Base-by-base conservation (phyloP, 2,113 vertebrate species). In the Bungarus multicinctus region DNA sequence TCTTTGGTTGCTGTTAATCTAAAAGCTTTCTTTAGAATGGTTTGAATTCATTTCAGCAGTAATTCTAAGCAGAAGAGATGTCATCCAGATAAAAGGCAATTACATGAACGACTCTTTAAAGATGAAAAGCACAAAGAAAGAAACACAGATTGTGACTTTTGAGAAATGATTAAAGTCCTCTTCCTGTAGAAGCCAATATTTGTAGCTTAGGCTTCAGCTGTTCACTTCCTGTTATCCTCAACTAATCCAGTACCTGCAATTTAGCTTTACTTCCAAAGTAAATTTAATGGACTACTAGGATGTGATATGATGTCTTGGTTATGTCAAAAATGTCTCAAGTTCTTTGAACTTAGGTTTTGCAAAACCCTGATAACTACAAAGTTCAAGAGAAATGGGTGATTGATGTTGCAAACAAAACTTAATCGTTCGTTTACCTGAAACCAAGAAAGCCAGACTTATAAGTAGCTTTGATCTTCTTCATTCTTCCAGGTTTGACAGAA, bases 371-470 rank as follows among this genome's bases (percentile, higher is more conserved):
- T 52, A 94, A 91, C 91, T 91, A 92, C 9, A 94, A 88, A 92
- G 93, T 94, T 57, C 45, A 58, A 86, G 91, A 93, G 94, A 92
- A 86, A 93, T 95, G 57, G 34, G 60, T 81, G 91, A 89, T 90
- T 95, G 88, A 23, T 1, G 54, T 88, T 95, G 64, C 92, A 90
- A 96, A 96, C 93, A 96, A 50, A 88, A 50, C 0, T 4, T 94
- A 91, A 89, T 96, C 93, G 57, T 9, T 90, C 95, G 96, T 94
- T 95, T 94, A 85, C 55, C 91, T 93, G 30, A 85, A 93, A 93
- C 92, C 20, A 81, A 85, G 94, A 60, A 95, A 96, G 92, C 96
- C 93, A 64, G 91, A 94, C 95, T 95, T 94, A 94, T 94, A 92
- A 93, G 91, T n/a, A 64, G 92, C 88, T 69, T 92, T 95, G 93